phyloP scores from a whole-genome alignment of 2,888 invertebrate genomes.

The Melanophora roralis region DNA sequence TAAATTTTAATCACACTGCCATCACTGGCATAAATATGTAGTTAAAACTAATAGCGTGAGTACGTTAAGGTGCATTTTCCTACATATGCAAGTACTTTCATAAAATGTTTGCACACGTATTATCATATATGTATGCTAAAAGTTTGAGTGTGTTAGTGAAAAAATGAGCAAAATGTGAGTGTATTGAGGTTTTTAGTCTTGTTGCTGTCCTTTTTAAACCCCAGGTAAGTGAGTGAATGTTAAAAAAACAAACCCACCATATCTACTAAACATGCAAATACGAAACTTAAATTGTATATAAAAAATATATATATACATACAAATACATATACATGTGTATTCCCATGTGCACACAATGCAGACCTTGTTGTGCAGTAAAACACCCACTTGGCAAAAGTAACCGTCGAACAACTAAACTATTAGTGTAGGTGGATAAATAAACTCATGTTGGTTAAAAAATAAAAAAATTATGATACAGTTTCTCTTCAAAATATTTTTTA shows the following conservation, averaged over 20 bases:
- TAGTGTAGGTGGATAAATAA: conserved; percentile 20
- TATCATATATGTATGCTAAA: too few species aligned
- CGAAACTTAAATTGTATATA: conserved; percentile 46
- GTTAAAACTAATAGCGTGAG: background rate
- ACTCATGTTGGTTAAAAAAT: background rate
- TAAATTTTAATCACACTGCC: background rate
- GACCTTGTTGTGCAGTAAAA: conserved; percentile 22
- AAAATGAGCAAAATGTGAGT: too few species aligned
- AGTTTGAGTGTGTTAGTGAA: too few species aligned
- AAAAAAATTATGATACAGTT: background rate
- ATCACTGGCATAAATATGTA: background rate
- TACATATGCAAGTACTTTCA: too few species aligned
- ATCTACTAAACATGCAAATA: conserved; percentile 37
- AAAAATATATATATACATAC: background rate
- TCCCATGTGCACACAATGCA: background rate
- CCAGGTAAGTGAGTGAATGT: background rate
- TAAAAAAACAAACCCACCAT: conserved; percentile 16
- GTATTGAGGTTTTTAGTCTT: too few species aligned
- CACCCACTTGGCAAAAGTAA: conserved; percentile 42
- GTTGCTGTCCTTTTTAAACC: too few species aligned
- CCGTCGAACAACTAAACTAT: conserved; percentile 3
- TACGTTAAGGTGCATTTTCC: too few species aligned
- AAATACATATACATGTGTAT: too few species aligned
- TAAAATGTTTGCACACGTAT: too few species aligned
- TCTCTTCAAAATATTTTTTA: conserved; percentile 14